Evolutionary conservation across 2,888 invertebrate genomes (phyloP), one percentile per base, ranked within the genome.

Genomic region (Standfussiana lucernea): DNA sequence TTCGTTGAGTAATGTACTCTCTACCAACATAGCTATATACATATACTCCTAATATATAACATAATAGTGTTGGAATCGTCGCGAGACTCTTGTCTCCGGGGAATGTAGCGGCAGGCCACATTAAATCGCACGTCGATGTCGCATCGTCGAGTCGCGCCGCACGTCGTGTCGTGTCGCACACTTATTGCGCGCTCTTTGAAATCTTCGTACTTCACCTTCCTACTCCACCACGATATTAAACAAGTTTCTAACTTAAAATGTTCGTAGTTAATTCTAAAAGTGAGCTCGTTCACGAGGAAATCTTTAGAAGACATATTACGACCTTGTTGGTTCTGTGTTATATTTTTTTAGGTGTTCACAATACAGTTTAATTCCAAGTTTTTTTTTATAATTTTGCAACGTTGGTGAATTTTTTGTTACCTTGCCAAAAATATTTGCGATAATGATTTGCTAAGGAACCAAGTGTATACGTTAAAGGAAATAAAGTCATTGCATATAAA

Each of bases 151-250:
- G 32, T 53, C 47, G 42, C 28, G 8, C 21, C 24, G 24, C 47
- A 24, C 8, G 50, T 56, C 56, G 53, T 8, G 8, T 24, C 50
- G 24, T 2, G 53, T 75, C 69, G 72, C 65, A 37, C 67, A 67
- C 76, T 86, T 92, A 92, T 91, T 88, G 90, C 90, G 70, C 86
- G 84, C 87, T 86, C 85, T 89, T 90, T 89, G 88, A 88, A 90
- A 90, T 87, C 87, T 90, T 89, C 84, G 67, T 80, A 82, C 83
- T 85, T 88, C 73, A 89, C 82, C 82, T 77, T n/a, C n/a, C n/a
- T n/a, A n/a, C n/a, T n/a, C n/a, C n/a, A n/a, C 82, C 83, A 83
- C 83, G 85, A 86, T 92, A 92, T 92, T 91, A 89, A 86, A 89
- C 82, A 91, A 92, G 89, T 92, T 92, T 89, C 75, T 10, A 72